phyloP scores from a whole-genome alignment of 2,797 vertebrate genomes.

The Sitta carolinensis region DNA sequence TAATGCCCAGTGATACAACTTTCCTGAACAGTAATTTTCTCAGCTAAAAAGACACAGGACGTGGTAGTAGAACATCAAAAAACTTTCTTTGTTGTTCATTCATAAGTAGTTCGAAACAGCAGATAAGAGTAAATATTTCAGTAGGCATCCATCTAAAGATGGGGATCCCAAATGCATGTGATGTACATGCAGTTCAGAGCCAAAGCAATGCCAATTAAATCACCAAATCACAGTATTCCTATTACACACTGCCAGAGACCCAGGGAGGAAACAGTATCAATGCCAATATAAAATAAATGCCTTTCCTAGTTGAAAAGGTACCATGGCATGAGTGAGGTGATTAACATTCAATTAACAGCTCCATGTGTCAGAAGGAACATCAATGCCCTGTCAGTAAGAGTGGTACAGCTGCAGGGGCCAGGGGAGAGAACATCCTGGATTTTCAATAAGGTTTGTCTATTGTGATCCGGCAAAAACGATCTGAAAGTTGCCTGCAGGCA shows the following conservation, averaged over 20 bases:
- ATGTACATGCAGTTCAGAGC: neutral
- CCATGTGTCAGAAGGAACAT: conserved; percentile 19
- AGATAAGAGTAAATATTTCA: neutral
- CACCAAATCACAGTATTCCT: neutral
- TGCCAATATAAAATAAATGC: neutral
- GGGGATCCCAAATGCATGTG: neutral
- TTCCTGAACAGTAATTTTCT: conserved; percentile 16
- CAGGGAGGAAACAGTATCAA: neutral
- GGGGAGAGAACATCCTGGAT: neutral
- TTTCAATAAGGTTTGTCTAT: neutral
- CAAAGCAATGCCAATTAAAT: neutral
- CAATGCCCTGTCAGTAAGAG: neutral
- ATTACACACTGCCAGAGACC: neutral
- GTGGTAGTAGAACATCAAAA: neutral
- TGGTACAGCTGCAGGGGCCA: neutral
- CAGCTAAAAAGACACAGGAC: neutral
- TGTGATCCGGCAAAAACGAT: neutral
- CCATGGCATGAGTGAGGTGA: neutral
- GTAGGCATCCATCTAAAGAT: neutral
- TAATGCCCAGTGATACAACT: conserved; percentile 45
- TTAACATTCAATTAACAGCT: conserved; percentile 51
- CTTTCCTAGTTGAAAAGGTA: conserved; percentile 20
- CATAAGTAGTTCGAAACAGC: neutral
- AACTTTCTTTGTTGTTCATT: neutral
- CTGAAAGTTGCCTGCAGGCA: neutral